Percentiles rank a stretch among this genome's conserved stretches.
Evolutionary conservation across 2,888 invertebrate species (phyloP).

Genomic region (Tanaodytes sp.): DNA sequence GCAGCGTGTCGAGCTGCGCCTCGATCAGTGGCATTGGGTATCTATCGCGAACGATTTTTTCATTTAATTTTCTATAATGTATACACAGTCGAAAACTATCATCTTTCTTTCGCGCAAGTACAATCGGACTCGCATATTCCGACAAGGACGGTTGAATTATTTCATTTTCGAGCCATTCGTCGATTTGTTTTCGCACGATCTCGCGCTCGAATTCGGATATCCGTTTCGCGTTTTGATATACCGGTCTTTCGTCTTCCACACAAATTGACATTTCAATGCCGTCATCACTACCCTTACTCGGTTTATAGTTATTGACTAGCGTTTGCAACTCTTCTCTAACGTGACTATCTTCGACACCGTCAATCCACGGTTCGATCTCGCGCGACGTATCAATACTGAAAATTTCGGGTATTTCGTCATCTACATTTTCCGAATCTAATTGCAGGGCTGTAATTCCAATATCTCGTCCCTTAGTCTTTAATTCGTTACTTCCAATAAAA

Average conservation of each 20-base stretch:
- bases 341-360: neutral
- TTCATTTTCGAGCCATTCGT: conserved; percentile 55
- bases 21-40: conserved; percentile 37
- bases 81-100: conserved; percentile 53
- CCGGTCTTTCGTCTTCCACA: conserved; percentile 47
- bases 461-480: too few species aligned
- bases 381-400: neutral
- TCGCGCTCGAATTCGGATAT: conserved; percentile 45
- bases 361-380: neutral
- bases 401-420: neutral
- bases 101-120: conserved; percentile 56
- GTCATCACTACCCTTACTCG: conserved; percentile 5
- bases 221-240: conserved; percentile 51
- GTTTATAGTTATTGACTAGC: conserved; percentile 28
- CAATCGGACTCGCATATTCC: conserved; percentile 55
- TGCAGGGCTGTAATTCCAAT: too few species aligned
- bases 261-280: conserved; percentile 38
- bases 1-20: conserved; percentile 28
- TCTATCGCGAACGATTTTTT: conserved; percentile 48
- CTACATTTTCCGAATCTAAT: neutral
- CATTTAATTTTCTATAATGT: conserved; percentile 55
- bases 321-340: neutral
- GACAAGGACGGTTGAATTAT: conserved; percentile 39
- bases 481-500: conserved; percentile 3
- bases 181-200: conserved; percentile 47